These are phyloP conservation scores for Aleiodes sp. DNA, from an alignment of 1,140 invertebrate genomes.

Conservation along the genomic window DNA sequence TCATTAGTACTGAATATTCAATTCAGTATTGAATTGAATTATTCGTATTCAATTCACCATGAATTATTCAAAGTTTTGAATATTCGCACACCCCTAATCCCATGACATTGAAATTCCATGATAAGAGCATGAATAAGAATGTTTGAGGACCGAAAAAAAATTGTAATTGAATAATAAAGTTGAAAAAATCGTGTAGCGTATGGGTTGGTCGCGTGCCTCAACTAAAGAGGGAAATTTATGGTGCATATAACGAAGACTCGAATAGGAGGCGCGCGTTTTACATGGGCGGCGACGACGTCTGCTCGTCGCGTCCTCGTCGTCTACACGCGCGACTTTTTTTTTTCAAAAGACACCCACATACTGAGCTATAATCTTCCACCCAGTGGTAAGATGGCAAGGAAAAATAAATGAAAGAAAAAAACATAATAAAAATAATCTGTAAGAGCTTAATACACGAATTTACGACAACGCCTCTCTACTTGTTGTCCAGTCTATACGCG, in stretches of 20 bases:
- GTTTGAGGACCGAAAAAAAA: background rate
- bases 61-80: too few relatives aligned
- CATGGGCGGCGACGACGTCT: conserved; percentile 21
- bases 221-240: conserved; percentile 29
- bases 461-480: conserved; percentile 23
- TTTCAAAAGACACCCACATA: background rate
- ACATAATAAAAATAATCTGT: background rate
- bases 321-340: background rate
- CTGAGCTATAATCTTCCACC: background rate
- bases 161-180: conserved; percentile 13
- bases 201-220: conserved; percentile 26
- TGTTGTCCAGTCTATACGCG: conserved; percentile 8
- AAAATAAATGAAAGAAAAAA: background rate
- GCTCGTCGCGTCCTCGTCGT: background rate
- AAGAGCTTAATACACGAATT: conserved; percentile 20
- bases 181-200: background rate
- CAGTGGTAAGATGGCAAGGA: background rate
- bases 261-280: conserved; percentile 12
- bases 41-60: too few relatives aligned
- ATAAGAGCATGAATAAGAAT: too few relatives aligned
- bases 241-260: conserved; percentile 15
- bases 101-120: too few relatives aligned
- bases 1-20: too few relatives aligned
- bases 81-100: too few relatives aligned
- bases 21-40: too few relatives aligned